Conservation (phyloP, 2,888 invertebrate genomes). For the Dasysyrphus tricinctus region DNA sequence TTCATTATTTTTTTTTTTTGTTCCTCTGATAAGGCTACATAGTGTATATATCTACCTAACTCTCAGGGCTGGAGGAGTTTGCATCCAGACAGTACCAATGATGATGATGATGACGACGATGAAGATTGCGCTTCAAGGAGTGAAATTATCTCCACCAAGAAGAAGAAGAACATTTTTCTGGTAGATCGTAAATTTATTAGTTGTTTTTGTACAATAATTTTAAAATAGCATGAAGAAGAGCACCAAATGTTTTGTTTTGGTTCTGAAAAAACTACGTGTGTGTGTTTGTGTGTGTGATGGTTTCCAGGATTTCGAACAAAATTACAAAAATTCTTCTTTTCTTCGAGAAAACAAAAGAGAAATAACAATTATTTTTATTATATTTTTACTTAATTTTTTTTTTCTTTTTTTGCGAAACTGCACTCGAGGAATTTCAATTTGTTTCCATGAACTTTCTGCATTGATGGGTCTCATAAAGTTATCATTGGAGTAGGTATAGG, state of each 20-base stretch:
- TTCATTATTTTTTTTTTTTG: background rate
- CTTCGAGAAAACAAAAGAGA: constrained; percentile 36
- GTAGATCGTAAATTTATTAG: constrained; percentile 72
- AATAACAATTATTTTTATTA: background rate
- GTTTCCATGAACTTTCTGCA: constrained; percentile 57
- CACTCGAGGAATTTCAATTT: constrained; percentile 57
- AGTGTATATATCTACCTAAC: background rate
- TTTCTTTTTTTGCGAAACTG: constrained; percentile 9
- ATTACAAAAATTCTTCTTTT: constrained; percentile 5
- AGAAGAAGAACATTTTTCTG: constrained; percentile 53
- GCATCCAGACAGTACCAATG: constrained; percentile 28
- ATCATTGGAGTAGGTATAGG: constrained; percentile 24
- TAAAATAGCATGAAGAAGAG: constrained; percentile 56
- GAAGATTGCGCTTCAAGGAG: constrained; percentile 64
- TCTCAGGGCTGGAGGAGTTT: background rate
- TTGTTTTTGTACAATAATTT: constrained; percentile 64
- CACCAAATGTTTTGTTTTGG: constrained; percentile 18
- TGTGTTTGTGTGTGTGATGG: constrained; percentile 26
- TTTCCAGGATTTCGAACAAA: constrained; percentile 35
- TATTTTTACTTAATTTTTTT: background rate
- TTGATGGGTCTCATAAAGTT: constrained; percentile 58
- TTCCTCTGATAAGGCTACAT: constrained; percentile 41
- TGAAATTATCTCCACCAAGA: constrained; percentile 55
- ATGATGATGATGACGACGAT: constrained; percentile 9
- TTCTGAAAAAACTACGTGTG: too few relatives aligned